Base-by-base conservation (phyloP, 2,888 invertebrate species). In the Apamea sordens region DNA sequence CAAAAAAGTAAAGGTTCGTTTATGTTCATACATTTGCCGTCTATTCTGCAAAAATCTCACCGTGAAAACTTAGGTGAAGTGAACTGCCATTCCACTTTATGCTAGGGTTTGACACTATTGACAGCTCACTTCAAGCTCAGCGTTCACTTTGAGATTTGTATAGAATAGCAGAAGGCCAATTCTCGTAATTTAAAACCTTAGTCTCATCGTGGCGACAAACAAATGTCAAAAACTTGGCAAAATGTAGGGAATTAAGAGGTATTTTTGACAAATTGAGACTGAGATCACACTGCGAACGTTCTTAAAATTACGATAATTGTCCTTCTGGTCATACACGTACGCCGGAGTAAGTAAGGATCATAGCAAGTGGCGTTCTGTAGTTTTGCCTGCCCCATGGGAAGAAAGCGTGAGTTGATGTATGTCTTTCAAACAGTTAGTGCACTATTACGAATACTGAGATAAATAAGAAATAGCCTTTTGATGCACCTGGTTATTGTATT, bases 401-500 rank as follows among this genome's bases (percentile, higher is more conserved):
- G 28, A 61, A 59, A 13, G 28, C 6, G 59, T 15, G 13, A 21
- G 7, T 18, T 75, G 28, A 63, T 28, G 61, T 63, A 63, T 18
- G 4, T 63, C 28, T 63, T 24, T 15, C 21, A 28, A 61, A 77
- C 32, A 64, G n/a, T 32, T 36, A 53, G 10, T 32, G 28, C 28
- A 65, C 18, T 44, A 24, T 18, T 18, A 18, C 15, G 18, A 69
- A 61, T 21, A 74, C 15, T n/a, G 2, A 67, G 11, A 59, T 7
- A 15, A 32, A 44, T 10, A 61, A 68, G 18, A 50, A 53, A 21
- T 28, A 47, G 28, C 28, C 44, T 47, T 53, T 73, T 56, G 28
- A 63, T 76, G 15, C 59, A 47, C n/a, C 1, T 64, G 41, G 32
- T 61, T 68, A 44, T 44, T 59, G 24, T 3, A 61, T 65, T 84